Evolutionary conservation across 2,888 invertebrate species (phyloP).

Genomic region (Apomyelois bistriatella): DNA sequence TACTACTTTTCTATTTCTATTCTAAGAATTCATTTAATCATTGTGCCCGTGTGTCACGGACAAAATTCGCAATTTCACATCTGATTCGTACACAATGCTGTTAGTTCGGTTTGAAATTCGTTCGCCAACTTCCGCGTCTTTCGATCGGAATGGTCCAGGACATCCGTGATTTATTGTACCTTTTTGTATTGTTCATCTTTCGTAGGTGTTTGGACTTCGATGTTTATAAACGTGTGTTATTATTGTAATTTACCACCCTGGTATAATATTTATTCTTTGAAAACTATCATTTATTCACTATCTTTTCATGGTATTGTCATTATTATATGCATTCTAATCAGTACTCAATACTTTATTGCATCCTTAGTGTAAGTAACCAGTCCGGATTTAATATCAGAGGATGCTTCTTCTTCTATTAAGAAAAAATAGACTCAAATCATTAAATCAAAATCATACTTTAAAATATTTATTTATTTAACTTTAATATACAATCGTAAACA

Average conservation of each 20-base stretch:
- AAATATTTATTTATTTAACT: too few species aligned
- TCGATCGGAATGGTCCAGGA: conserved; percentile 37
- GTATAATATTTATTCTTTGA: not conserved
- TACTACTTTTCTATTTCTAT: too few species aligned
- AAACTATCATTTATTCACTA: not conserved
- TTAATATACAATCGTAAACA: too few species aligned
- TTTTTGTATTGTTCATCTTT: conserved; percentile 31
- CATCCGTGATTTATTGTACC: conserved; percentile 49
- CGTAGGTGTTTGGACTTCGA: conserved; percentile 5
- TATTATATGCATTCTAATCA: too few species aligned
- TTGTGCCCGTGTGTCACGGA: conserved; percentile 11
- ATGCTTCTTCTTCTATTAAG: too few species aligned
- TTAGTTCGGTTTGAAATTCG: conserved; percentile 36
- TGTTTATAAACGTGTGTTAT: not conserved
- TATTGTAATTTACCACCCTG: not conserved
- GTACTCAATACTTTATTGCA: too few species aligned
- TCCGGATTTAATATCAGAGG: too few species aligned
- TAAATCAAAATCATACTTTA: too few species aligned
- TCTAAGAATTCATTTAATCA: not conserved
- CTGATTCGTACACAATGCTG: conserved; percentile 28
- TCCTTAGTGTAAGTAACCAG: too few species aligned
- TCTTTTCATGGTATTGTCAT: too few species aligned
- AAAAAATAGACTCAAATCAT: too few species aligned
- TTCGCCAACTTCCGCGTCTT: conserved; percentile 43
- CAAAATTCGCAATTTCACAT: conserved; percentile 25